A percentile compares a stretch with the other conserved stretches of the same genome.
These are phyloP conservation scores for Dendroctonus valens DNA, from an alignment of 1,140 invertebrate genomes.

Conservation along the genomic window DNA sequence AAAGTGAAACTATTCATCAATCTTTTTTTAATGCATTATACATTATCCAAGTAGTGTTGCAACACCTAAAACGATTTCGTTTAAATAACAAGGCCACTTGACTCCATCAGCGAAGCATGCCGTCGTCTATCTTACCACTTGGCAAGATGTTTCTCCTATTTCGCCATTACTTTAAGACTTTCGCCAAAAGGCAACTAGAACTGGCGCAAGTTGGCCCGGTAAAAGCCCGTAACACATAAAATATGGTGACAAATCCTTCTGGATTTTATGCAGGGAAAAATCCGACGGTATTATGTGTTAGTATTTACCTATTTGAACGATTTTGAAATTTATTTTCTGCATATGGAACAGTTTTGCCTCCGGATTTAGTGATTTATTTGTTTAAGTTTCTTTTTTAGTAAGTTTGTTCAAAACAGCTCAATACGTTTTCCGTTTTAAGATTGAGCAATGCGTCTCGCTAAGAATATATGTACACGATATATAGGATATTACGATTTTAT, in stretches of 20 bases:
- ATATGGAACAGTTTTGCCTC: conserved; percentile 10
- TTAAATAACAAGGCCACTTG: conserved; percentile 15
- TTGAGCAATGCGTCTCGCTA: no score
- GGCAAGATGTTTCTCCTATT: conserved; percentile 29
- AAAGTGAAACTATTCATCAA: no score
- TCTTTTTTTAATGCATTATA: no score
- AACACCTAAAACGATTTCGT: conserved; percentile 15
- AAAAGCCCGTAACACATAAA: conserved; percentile 31
- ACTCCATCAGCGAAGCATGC: conserved; percentile 13
- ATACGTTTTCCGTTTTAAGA: no score
- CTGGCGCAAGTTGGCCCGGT: conserved; percentile 23
- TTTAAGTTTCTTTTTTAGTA: no score
- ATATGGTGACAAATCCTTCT: conserved; percentile 28
- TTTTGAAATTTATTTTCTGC: conserved; percentile 13
- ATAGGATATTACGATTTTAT: no score
- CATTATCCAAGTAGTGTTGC: no score
- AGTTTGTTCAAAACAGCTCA: no score
- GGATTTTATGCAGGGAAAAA: conserved; percentile 1
- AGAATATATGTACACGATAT: no score
- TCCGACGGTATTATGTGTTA: conserved; percentile 7
- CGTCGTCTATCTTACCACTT: conserved; percentile 22
- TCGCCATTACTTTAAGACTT: conserved; percentile 24
- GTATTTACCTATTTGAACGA: conserved; percentile 7
- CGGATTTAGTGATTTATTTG: no score
- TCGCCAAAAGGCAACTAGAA: conserved; percentile 25